Evolutionary conservation across 2,113 vertebrate species (phyloP).

Genomic region (Atherinomorus stipes): DNA sequence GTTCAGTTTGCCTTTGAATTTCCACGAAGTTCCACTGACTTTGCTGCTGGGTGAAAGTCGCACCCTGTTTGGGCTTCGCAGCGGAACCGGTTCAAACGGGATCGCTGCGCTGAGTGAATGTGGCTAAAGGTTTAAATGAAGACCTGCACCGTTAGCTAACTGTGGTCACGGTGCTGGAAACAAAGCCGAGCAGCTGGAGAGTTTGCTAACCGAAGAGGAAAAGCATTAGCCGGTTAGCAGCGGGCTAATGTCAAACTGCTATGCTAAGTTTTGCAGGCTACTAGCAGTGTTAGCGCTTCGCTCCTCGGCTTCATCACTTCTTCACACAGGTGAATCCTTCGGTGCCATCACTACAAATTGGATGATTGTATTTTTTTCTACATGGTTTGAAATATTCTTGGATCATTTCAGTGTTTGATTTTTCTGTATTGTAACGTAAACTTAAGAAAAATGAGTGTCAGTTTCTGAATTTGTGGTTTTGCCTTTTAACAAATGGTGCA

Average conservation of each 20-base stretch:
- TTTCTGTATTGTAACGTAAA: constrained; percentile 3
- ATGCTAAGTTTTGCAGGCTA: too few relatives aligned
- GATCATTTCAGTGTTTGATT: constrained; percentile 10
- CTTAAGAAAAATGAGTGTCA: background rate
- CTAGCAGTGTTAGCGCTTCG: background rate
- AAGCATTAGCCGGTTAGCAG: background rate
- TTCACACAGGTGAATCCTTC: background rate
- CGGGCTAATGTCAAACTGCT: too few relatives aligned
- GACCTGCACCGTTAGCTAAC: too few relatives aligned
- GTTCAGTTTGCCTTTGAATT: too few relatives aligned
- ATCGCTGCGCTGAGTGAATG: too few relatives aligned
- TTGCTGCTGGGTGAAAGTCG: too few relatives aligned
- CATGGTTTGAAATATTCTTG: background rate
- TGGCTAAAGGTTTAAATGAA: too few relatives aligned
- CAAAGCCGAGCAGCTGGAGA: background rate
- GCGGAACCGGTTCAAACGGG: too few relatives aligned
- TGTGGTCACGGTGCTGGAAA: too few relatives aligned
- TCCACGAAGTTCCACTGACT: too few relatives aligned
- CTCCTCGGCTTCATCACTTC: background rate
- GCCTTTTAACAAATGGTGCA: constrained; percentile 18
- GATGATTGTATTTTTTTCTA: background rate
- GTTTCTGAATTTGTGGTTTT: constrained; percentile 15
- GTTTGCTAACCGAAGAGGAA: background rate
- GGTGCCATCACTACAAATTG: background rate
- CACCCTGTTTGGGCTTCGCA: too few relatives aligned